Percentiles rank a stretch among this genome's conserved stretches.
Conservation (phyloP, 1,140 invertebrate genomes). For the Drosophila mayri region DNA sequence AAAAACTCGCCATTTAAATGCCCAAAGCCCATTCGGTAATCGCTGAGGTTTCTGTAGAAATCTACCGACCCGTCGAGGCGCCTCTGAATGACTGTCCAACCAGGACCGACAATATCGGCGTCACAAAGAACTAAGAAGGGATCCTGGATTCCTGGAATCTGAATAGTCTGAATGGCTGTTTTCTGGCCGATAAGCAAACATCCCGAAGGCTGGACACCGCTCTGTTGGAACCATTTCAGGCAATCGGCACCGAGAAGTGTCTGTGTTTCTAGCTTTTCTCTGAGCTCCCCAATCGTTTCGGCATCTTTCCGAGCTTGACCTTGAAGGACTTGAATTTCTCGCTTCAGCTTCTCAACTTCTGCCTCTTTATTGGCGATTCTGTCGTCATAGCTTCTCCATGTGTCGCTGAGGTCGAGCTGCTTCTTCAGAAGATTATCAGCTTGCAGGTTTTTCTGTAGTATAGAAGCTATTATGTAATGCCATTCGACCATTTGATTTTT, state of each 20-base stretch:
- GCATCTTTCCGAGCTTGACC: neutral
- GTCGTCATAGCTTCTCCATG: constrained; percentile 1
- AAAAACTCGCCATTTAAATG: neutral
- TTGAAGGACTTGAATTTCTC: neutral
- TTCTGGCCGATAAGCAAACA: neutral
- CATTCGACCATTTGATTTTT: constrained; percentile 15
- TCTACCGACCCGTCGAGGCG: neutral
- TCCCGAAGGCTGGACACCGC: neutral
- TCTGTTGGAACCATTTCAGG: constrained; percentile 1
- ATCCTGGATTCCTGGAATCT: neutral
- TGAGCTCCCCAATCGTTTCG: neutral
- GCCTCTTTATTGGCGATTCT: constrained; percentile 1
- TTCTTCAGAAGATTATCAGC: constrained; percentile 6
- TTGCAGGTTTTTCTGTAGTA: neutral
- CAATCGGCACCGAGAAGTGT: neutral
- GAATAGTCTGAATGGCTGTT: neutral
- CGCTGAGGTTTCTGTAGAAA: constrained; percentile 1
- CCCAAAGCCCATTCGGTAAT: neutral
- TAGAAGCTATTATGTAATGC: neutral
- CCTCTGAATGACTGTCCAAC: constrained; percentile 6
- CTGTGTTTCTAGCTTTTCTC: neutral
- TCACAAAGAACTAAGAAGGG: neutral
- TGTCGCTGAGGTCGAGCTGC: neutral
- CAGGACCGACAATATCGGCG: neutral
- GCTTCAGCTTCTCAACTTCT: neutral